Evolutionary conservation across 2,888 invertebrate genomes (phyloP), one percentile per base, ranked within the genome.

Genomic region (Heliconius cydno): DNA sequence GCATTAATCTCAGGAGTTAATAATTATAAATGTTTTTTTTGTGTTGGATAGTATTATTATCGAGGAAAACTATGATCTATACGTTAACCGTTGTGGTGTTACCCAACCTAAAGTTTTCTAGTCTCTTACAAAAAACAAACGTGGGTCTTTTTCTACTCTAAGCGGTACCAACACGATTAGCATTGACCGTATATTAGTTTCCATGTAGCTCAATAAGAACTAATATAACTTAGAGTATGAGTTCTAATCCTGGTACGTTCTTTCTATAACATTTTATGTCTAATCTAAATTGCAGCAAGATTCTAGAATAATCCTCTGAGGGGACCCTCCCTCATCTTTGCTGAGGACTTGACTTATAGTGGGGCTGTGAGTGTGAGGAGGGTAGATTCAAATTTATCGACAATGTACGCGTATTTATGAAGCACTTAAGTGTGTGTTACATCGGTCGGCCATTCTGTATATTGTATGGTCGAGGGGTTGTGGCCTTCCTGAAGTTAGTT

Each of bases 291-390:
- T 46, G 75, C 57, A 46, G 41, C 68, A 74, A 67, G 68, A 75
- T 79, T 67, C 63, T 73, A 76, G 78, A 73, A 81, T 81, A 78
- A 76, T 81, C 79, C 67, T 66, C 68, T 19, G 65, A 73, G 80
- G 81, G 81, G 81, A 70, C 80, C 34, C 79, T 71, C 77, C 77
- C 82, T 73, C 81, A 71, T 82, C 82, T 82, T 81, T 82, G 76
- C 81, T 74, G 66, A 81, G 81, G 81, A 78, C 82, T 82, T 82
- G 82, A 82, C 82, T 82, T 82, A 82, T 81, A 76, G 80, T 80
- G 75, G 78, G 80, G 78, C 68, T 67, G 77, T 76, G 22, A 71
- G 78, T 68, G 80, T 30, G 76, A 25, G 73, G 72, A 52, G 81
- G 80, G 80, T 80, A 75, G 74, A 73, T 68, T 72, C 76, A 82